phyloP scores from a whole-genome alignment of 2,797 vertebrate species.

The Pipistrellus pipistrellus region DNA sequence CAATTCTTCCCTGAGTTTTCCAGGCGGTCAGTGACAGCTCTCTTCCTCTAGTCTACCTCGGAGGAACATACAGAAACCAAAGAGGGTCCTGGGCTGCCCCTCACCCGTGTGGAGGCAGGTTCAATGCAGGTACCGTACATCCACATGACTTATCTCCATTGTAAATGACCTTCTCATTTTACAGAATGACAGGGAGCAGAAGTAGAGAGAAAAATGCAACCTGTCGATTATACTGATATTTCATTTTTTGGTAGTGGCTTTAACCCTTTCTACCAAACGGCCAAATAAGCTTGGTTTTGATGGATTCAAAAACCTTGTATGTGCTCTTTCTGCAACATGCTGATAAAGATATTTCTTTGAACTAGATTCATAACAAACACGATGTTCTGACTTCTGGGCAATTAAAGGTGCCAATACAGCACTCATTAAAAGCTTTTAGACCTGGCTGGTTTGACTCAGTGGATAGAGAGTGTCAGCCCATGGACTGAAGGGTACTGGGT shows the following conservation, averaged over 20 bases:
- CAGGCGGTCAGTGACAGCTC: conserved; percentile 62
- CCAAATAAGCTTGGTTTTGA: neutral
- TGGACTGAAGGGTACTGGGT: no score
- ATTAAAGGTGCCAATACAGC: neutral
- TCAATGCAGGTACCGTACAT: neutral
- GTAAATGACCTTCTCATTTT: conserved; percentile 44
- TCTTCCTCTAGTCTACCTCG: neutral
- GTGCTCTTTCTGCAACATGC: neutral
- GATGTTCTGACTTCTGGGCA: neutral
- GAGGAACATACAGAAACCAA: neutral
- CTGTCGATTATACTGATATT: neutral
- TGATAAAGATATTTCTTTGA: conserved; percentile 7
- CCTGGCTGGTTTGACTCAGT: no score
- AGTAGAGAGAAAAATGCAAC: neutral
- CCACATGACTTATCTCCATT: neutral
- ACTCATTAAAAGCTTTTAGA: neutral
- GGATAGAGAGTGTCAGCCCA: no score
- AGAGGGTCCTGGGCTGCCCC: neutral
- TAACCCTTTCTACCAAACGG: neutral
- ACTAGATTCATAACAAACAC: neutral
- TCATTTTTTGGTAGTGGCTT: conserved; percentile 19
- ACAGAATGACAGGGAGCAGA: neutral
- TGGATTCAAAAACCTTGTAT: neutral
- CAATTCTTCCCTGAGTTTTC: conserved; percentile 80
- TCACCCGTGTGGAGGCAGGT: neutral